A percentile compares a stretch with the other conserved stretches of the same genome.
Evolutionary conservation across 2,113 vertebrate species (phyloP).

Genomic region (Ctenodactylus gundi): DNA sequence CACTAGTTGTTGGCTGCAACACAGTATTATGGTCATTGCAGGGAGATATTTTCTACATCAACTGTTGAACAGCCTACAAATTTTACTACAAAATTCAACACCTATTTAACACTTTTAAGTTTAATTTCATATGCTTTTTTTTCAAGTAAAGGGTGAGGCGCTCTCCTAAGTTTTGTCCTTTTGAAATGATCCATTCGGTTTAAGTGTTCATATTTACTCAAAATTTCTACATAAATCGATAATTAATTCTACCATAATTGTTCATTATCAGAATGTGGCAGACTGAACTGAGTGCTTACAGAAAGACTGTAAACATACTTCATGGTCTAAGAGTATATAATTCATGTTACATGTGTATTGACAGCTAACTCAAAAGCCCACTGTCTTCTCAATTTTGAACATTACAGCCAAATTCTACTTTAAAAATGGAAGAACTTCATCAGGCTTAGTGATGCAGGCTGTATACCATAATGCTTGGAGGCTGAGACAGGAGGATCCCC

Average conservation of each 20-base stretch:
- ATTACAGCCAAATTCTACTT: conserved; percentile 32
- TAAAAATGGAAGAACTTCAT: no score
- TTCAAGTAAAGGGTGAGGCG: neutral
- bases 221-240: neutral
- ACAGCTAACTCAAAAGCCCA: neutral
- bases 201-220: conserved; percentile 13
- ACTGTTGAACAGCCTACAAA: neutral
- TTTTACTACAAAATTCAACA: conserved; percentile 23
- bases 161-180: conserved; percentile 12
- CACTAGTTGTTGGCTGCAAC: neutral
- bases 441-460: no score
- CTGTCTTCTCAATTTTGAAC: neutral
- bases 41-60: neutral
- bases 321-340: conserved; percentile 10
- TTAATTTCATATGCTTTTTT: neutral
- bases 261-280: conserved; percentile 28
- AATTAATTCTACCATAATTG: neutral
- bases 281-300: conserved; percentile 2
- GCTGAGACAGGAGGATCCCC: no score
- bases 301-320: neutral
- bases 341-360: neutral
- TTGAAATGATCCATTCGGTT: conserved; percentile 21
- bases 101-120: neutral
- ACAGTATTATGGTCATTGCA: neutral
- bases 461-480: no score